Base-by-base conservation (phyloP, 2,888 invertebrate species). In the Agrochola macilenta region DNA sequence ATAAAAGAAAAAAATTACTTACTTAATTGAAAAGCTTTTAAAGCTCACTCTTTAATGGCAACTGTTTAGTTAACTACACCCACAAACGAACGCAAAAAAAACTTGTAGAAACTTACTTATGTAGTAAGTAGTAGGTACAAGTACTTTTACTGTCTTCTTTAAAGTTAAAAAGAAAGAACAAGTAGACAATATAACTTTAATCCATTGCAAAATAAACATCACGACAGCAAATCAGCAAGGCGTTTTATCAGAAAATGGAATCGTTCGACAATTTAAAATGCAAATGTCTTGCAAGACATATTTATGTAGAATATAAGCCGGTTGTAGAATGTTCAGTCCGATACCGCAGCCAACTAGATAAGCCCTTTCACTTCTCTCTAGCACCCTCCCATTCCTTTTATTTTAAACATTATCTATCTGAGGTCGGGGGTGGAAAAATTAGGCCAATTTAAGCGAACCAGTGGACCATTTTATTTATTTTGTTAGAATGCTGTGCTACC, bases 301-400 rank as follows among this genome's bases (percentile, higher is more conserved):
- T 90, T 91, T 91, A 87, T 87, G 89, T 85, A 86, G 82, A 84
- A 86, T 91, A 91, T 91, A 92, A 93, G 87, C 88, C 87, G 82
- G 88, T 79, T 79, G 82, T 58, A 46, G 83, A 87, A 87, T 90
- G 89, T 83, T 89, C 87, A 81, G 89, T 79, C 76, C 68, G 87
- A 91, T 91, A 88, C 93, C 93, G 91, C 93, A 93, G 92, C 91
- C 92, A 92, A 90, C 89, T 87, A 93, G 93, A 94, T 94, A 94
- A 93, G 93, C 90, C 89, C 84, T 89, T 85, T 79, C 68, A 68
- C 74, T 85, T 78, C 85, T 87, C 85, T 89, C 87, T 84, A 75
- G 76, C 90, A 85, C 86, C 88, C 86, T 84, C 78, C 75, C 82
- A 86, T 86, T 87, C 84, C 88, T 90, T 88, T 91, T 90, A 91